Evolutionary conservation across 2,113 vertebrate species (phyloP).

Genomic region (Dicerorhinus sumatrensis): DNA sequence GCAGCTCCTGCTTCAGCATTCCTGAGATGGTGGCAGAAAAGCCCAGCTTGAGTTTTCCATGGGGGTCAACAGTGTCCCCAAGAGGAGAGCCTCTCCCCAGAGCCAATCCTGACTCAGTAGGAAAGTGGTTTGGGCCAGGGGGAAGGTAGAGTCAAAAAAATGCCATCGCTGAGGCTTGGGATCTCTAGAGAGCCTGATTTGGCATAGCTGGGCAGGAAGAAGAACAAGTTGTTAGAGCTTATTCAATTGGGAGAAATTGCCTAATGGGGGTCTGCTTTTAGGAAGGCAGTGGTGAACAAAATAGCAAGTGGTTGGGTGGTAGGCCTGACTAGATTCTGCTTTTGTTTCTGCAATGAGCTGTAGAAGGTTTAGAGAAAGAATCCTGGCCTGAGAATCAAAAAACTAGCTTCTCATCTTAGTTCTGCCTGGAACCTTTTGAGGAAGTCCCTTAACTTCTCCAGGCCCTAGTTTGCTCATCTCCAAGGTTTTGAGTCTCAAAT

Average conservation of each 20-base stretch:
- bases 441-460: neutral
- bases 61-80: neutral
- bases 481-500: constrained; percentile 9
- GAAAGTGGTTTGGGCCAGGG: neutral
- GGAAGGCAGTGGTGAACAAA: neutral
- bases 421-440: neutral
- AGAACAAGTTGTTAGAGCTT: constrained; percentile 20
- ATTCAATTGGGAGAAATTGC: constrained; percentile 15
- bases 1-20: neutral
- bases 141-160: neutral
- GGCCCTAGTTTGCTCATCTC: neutral
- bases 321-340: neutral
- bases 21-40: neutral
- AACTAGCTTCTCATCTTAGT: neutral
- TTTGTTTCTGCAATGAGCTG: constrained; percentile 18
- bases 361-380: neutral
- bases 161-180: neutral
- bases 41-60: neutral
- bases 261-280: neutral
- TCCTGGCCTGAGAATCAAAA: neutral
- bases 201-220: neutral
- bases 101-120: neutral
- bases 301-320: neutral
- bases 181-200: neutral
- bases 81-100: neutral